Percentiles rank a stretch among this genome's conserved stretches.
Conservation (phyloP, 2,888 invertebrate genomes). For the Beris chalybata region DNA sequence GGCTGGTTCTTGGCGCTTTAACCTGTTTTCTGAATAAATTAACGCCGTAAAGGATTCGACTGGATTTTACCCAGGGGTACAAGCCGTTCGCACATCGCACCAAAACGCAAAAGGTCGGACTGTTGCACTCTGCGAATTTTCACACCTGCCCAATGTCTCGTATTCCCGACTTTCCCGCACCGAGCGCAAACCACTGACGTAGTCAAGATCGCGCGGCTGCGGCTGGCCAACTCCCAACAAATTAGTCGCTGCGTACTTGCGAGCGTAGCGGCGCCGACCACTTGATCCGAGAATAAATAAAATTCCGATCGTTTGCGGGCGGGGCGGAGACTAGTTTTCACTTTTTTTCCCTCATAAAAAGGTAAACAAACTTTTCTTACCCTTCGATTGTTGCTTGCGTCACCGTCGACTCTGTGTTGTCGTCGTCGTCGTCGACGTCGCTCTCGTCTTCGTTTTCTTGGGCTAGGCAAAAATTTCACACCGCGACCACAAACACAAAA, state of each 20-base stretch:
- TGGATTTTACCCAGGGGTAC: too few species aligned
- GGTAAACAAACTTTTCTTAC: slow-evolving; percentile 25
- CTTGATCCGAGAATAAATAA: neutral
- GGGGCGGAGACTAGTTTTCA: neutral
- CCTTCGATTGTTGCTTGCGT: slow-evolving; percentile 25
- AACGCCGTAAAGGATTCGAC: too few species aligned
- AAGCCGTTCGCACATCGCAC: too few species aligned
- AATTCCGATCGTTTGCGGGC: neutral
- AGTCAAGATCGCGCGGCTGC: slow-evolving; percentile 10
- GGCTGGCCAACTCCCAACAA: slow-evolving; percentile 25
- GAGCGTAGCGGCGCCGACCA: neutral
- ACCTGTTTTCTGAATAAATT: too few species aligned
- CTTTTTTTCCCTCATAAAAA: slow-evolving; percentile 11
- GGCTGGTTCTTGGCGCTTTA: too few species aligned
- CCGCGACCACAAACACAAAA: neutral
- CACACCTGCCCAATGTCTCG: slow-evolving; percentile 8
- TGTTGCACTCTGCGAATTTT: slow-evolving; percentile 3
- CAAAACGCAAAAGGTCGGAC: neutral
- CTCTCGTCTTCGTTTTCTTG: neutral
- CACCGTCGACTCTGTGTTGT: slow-evolving; percentile 1
- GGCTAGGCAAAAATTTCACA: neutral
- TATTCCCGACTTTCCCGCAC: neutral
- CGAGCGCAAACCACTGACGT: slow-evolving; percentile 18
- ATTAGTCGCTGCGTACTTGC: neutral
- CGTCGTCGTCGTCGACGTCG: neutral